These are phyloP conservation scores for Ornithoptera alexandrae DNA, from an alignment of 2,888 invertebrate genomes.

Conservation along the genomic window DNA sequence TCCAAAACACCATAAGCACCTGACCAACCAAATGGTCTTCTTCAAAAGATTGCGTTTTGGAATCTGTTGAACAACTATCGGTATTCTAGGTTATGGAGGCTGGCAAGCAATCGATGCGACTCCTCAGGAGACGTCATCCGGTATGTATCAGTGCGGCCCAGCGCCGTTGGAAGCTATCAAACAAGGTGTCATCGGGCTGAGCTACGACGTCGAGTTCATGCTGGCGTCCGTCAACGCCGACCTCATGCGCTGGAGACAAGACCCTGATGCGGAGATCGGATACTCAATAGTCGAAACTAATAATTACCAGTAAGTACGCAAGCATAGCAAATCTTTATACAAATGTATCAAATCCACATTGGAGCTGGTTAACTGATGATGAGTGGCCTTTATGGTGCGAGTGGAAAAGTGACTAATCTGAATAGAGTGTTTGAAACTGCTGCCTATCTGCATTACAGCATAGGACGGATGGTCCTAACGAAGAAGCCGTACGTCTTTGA, in stretches of 20 bases:
- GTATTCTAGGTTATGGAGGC: constrained; percentile 85
- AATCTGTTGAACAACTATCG: too few species aligned
- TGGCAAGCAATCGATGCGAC: constrained; percentile 95
- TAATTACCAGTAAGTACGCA: constrained; percentile 83
- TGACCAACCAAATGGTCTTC: too few species aligned
- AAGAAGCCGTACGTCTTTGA: constrained; percentile 87
- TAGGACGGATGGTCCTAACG: constrained; percentile 87
- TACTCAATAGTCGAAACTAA: constrained; percentile 85
- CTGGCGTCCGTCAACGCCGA: constrained; percentile 92
- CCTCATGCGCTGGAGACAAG: constrained; percentile 87
- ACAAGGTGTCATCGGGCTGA: constrained; percentile 86
- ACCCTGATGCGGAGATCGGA: constrained; percentile 81
- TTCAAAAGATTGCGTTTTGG: too few species aligned
- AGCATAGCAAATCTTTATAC: too few species aligned
- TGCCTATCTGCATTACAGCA: constrained; percentile 64
- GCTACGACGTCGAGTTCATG: constrained; percentile 88
- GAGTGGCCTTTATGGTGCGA: too few species aligned
- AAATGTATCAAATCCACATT: too few species aligned
- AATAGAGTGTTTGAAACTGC: too few species aligned
- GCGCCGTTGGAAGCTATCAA: constrained; percentile 88
- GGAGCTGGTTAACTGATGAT: too few species aligned
- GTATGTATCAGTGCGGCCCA: constrained; percentile 88
- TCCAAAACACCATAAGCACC: too few species aligned
- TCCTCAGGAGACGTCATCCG: constrained; percentile 88
- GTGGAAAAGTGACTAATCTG: too few species aligned